phyloP scores from a whole-genome alignment of 92 coral and sea anemone genomes.

The Diadumene lineata region DNA sequence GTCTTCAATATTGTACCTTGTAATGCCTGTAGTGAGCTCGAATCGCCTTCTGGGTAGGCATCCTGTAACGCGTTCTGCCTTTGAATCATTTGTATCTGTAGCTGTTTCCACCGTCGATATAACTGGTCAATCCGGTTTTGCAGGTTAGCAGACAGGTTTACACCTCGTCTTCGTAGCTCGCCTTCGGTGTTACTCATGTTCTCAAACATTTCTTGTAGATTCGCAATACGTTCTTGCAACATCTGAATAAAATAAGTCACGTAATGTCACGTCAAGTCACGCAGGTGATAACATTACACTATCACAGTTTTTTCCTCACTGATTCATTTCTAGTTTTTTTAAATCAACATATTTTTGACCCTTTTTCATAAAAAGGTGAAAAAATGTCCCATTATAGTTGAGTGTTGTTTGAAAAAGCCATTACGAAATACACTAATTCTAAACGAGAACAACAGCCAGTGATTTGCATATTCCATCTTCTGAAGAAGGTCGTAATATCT shows the following conservation, averaged over 20 bases:
- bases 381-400: too few relatives aligned
- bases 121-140: slow-evolving; percentile 98
- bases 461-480: too few relatives aligned
- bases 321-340: too few relatives aligned
- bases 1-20: slow-evolving; percentile 54
- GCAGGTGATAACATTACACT: too few relatives aligned
- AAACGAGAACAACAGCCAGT: too few relatives aligned
- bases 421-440: too few relatives aligned
- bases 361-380: too few relatives aligned
- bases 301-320: too few relatives aligned
- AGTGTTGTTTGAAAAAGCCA: too few relatives aligned
- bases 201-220: slow-evolving; percentile 94
- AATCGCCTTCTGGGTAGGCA: slow-evolving; percentile 81
- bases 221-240: slow-evolving; percentile 78
- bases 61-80: slow-evolving; percentile 94
- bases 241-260: slow-evolving; percentile 40
- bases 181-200: slow-evolving; percentile 87
- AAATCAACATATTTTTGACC: too few relatives aligned
- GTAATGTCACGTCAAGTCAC: not conserved
- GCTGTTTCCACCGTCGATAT: slow-evolving; percentile 95
- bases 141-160: slow-evolving; percentile 75
- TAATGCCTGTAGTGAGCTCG: slow-evolving; percentile 69
- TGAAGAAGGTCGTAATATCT: too few relatives aligned
- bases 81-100: slow-evolving; percentile 89
- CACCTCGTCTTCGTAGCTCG: slow-evolving; percentile 78